These are phyloP conservation scores for Clanis bilineata DNA, from an alignment of 2,888 invertebrate genomes.

Conservation along the genomic window DNA sequence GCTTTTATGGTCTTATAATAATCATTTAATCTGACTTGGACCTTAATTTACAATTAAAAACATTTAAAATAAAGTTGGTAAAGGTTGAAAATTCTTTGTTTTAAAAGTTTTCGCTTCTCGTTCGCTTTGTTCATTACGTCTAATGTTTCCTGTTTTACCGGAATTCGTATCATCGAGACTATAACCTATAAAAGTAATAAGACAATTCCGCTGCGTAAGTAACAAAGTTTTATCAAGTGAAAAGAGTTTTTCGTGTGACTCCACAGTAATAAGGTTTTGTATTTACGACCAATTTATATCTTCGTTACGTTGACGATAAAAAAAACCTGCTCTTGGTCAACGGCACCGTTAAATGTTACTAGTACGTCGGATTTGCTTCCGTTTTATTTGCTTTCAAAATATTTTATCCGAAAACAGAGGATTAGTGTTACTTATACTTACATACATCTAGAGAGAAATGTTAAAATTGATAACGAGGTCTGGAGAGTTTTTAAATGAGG, in stretches of 20 bases:
- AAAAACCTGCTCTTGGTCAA: slow-evolving; percentile 11
- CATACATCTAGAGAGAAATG: neutral
- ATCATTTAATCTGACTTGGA: too few relatives aligned
- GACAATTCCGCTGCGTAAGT: slow-evolving; percentile 21
- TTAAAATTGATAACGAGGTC: neutral
- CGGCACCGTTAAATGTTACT: neutral
- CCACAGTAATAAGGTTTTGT: slow-evolving; percentile 47
- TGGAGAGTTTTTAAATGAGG: too few relatives aligned
- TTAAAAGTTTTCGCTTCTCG: too few relatives aligned
- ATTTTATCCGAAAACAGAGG: neutral
- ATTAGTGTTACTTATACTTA: neutral
- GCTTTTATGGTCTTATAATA: too few relatives aligned
- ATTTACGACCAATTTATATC: slow-evolving; percentile 43
- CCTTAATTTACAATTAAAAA: too few relatives aligned
- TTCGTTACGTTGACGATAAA: slow-evolving; percentile 23
- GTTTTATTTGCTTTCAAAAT: slow-evolving; percentile 1
- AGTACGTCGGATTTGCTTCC: slow-evolving; percentile 1
- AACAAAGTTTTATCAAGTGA: slow-evolving; percentile 58
- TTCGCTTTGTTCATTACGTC: neutral
- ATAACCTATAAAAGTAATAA: neutral
- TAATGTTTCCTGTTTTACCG: neutral
- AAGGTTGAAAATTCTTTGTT: too few relatives aligned
- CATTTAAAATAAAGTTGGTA: too few relatives aligned
- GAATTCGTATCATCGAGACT: neutral
- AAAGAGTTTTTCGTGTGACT: slow-evolving; percentile 50